phyloP scores from a whole-genome alignment of 2,113 vertebrate genomes.

The Sorex fumeus region DNA sequence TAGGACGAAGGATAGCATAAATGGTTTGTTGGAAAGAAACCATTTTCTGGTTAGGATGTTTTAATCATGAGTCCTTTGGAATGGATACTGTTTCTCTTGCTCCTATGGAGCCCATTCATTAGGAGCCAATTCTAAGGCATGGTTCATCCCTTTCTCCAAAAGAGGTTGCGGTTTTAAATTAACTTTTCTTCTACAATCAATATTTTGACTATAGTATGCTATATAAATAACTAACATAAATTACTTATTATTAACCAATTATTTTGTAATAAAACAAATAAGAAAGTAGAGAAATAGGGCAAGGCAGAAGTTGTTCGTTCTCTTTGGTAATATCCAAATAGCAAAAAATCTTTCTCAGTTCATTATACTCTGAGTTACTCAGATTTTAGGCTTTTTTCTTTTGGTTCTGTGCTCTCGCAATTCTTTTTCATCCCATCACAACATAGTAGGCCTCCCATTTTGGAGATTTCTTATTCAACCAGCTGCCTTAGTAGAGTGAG shows the following conservation, averaged over 20 bases:
- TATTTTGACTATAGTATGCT: conserved; percentile 61
- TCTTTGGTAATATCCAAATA: conserved; percentile 49
- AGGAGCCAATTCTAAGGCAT: conserved; percentile 60
- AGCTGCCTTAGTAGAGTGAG: conserved; percentile 78
- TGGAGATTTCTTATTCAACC: conserved; percentile 71
- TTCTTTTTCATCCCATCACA: conserved; percentile 70
- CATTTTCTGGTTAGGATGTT: conserved; percentile 69
- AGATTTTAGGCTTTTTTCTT: conserved; percentile 66
- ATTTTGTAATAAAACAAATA: conserved; percentile 74
- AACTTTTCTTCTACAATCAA: conserved; percentile 64
- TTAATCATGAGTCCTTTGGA: conserved; percentile 62
- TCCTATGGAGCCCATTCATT: conserved; percentile 76
- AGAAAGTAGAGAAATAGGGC: conserved; percentile 78
- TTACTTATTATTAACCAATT: conserved; percentile 56
- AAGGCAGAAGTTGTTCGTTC: conserved; percentile 65
- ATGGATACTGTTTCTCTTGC: conserved; percentile 71
- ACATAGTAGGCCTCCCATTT: conserved; percentile 59
- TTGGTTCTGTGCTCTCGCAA: conserved; percentile 62
- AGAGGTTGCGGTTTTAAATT: conserved; percentile 69
- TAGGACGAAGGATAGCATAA: conserved; percentile 57
- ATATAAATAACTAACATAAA: not conserved
- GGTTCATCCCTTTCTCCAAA: conserved; percentile 65
- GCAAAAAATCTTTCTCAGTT: conserved; percentile 24
- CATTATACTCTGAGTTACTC: conserved; percentile 34
- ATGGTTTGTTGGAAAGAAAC: conserved; percentile 51